Percentiles rank a stretch among this genome's conserved stretches.
Conservation (phyloP, 2,797 vertebrate genomes). For the Lacerta agilis region DNA sequence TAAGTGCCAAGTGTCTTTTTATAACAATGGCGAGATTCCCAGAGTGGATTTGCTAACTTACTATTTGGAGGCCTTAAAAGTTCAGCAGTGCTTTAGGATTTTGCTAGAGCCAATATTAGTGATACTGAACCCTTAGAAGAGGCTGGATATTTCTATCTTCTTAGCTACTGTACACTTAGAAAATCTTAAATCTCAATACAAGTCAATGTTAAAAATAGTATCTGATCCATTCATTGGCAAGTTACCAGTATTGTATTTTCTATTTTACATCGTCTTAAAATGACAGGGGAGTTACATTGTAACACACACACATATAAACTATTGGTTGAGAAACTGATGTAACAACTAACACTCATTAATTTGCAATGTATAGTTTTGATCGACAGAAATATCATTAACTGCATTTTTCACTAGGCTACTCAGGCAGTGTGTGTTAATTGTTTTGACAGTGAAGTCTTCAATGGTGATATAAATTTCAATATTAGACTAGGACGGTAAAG, state of each 20-base stretch:
- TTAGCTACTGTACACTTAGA: conserved; percentile 44
- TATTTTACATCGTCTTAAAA: not conserved
- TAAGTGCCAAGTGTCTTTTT: conserved; percentile 66
- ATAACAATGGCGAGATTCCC: conserved; percentile 58
- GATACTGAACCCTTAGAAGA: conserved; percentile 24
- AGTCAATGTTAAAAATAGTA: conserved; percentile 48
- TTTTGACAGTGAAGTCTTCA: not conserved
- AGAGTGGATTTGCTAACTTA: conserved; percentile 48
- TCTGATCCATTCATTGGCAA: not conserved
- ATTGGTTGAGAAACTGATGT: conserved; percentile 3
- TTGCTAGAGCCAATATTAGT: conserved; percentile 21
- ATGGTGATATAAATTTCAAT: not conserved
- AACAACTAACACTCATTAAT: not conserved
- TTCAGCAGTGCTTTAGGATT: conserved; percentile 44
- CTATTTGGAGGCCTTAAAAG: conserved; percentile 59
- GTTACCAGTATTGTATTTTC: conserved; percentile 21
- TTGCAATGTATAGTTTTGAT: conserved; percentile 22
- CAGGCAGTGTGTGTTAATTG: not conserved
- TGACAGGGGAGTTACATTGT: conserved; percentile 24
- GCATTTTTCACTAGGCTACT: not conserved
- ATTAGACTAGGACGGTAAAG: not conserved
- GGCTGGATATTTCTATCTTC: conserved; percentile 29
- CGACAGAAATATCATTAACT: not conserved
- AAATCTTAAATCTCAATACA: conserved; percentile 55
- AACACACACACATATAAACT: conserved; percentile 25